Base-by-base conservation (phyloP, 37 sponge, comb jelly and placozoan species). In the Halisarca cf. caerulea region DNA sequence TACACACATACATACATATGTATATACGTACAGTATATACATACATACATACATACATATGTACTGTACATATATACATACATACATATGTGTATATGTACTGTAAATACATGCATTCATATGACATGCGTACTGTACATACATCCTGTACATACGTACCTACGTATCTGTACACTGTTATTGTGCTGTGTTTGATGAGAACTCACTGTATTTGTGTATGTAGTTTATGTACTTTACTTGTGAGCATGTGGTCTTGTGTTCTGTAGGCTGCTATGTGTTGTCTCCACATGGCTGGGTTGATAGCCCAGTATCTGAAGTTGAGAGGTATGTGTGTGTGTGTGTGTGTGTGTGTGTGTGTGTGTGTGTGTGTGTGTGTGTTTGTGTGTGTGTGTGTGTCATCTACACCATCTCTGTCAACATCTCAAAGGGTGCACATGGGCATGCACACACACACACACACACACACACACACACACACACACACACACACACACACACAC, bases 221-320 rank as follows among this genome's bases (percentile, higher is more conserved):
- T 59, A 35, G n/a, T n/a, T n/a, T n/a, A n/a, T n/a, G n/a, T n/a
- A n/a, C n/a, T n/a, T n/a, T n/a, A n/a, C n/a, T n/a, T n/a, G n/a
- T n/a, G n/a, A n/a, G n/a, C 28, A 28, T 59, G 35, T 59, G 61
- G 25, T 18, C 47, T 27, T 80, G 79, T 59, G 4, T 47, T 20
- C n/a, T 79, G 36, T 55, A 92, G 92, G 95, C 94, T 40, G 96
- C 98, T 64, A 91, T 92, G 30, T 97, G 98, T 86, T 85, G 86
- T 77, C 79, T 97, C 2, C 98, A 97, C 82, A 93, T 95, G 53
- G 98, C 98, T 24, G 96, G 92, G 2, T 78, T 97, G 45, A 82
- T 97, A 39, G 91, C 94, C 1, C 91, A 97, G 88, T 97, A 92
- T 81, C 81, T 97, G 79, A 93, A 91, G 53, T 43, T 87, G 17